Percentiles rank a stretch among this genome's conserved stretches.
These are phyloP conservation scores for Clarias laeviceps DNA, from an alignment of 2,797 vertebrate species.

Conservation along the genomic window DNA sequence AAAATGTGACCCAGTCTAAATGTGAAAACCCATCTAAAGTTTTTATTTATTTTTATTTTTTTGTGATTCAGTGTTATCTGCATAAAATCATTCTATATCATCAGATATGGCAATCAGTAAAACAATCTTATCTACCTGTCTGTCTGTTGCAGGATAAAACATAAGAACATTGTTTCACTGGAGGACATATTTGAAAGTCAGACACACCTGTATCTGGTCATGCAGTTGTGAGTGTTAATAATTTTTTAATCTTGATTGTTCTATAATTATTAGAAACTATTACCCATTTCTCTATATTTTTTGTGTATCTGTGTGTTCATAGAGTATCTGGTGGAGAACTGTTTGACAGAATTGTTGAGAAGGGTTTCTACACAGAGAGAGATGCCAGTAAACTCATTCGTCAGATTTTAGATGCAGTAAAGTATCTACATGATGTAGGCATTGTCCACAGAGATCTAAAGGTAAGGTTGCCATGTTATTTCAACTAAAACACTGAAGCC, in stretches of 20 bases:
- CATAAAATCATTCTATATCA: too few relatives aligned
- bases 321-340: constrained; percentile 95
- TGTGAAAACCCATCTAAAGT: too few relatives aligned
- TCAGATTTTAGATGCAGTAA: constrained; percentile 94
- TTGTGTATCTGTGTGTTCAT: constrained; percentile 28
- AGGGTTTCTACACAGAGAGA: constrained; percentile 95
- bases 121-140: constrained; percentile 7
- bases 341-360: constrained; percentile 96
- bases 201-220: constrained; percentile 95
- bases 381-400: constrained; percentile 94
- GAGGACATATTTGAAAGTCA: constrained; percentile 96
- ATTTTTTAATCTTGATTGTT: not conserved
- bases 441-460: constrained; percentile 95
- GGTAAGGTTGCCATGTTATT: constrained; percentile 68
- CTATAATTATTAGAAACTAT: constrained; percentile 9
- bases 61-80: too few relatives aligned
- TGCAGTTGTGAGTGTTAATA: constrained; percentile 91
- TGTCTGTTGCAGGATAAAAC: constrained; percentile 85
- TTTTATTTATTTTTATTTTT: too few relatives aligned
- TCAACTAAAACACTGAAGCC: not conserved
- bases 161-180: constrained; percentile 93
- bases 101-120: not conserved
- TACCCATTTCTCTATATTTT: not conserved
- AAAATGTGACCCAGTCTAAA: not conserved
- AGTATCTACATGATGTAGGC: constrained; percentile 93